Percentiles rank a stretch among this genome's conserved stretches.
Evolutionary conservation across 1,140 invertebrate species (phyloP).

Genomic region (Limonius californicus): DNA sequence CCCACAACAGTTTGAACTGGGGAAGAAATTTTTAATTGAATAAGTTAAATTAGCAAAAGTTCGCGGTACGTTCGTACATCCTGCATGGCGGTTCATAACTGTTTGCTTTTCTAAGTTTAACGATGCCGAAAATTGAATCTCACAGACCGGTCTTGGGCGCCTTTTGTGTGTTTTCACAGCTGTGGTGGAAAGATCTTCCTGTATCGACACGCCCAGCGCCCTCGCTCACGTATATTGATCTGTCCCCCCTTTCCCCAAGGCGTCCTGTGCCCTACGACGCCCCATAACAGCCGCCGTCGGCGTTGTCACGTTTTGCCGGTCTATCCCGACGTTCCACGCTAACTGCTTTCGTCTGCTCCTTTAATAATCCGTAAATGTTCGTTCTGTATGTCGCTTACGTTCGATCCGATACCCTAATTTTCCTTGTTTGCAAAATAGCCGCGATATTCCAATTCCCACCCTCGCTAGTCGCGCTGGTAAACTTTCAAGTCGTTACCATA

Average conservation of each 20-base stretch:
- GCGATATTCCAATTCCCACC: no score
- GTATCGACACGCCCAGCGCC: constrained; percentile 12
- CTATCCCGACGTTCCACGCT: constrained; percentile 1
- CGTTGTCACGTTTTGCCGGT: constrained; percentile 9
- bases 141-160: neutral
- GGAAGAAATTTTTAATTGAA: no score
- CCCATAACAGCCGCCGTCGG: constrained; percentile 9
- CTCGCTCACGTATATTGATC: constrained; percentile 13
- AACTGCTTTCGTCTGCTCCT: constrained; percentile 11
- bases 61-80: no score
- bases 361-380: constrained; percentile 7
- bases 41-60: no score
- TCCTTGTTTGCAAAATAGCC: neutral
- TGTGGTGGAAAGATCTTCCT: constrained; percentile 12
- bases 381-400: neutral
- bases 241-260: constrained; percentile 6
- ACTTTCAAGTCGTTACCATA: no score
- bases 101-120: neutral
- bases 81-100: neutral
- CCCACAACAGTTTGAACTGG: no score
- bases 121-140: neutral
- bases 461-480: no score
- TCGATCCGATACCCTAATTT: neutral
- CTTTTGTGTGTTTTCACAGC: constrained; percentile 2
- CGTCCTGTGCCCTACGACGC: constrained; percentile 11